Percentiles rank a stretch among this genome's conserved stretches.
phyloP scores from a whole-genome alignment of 2,888 invertebrate species.

The Macrosoma leucophasiata region DNA sequence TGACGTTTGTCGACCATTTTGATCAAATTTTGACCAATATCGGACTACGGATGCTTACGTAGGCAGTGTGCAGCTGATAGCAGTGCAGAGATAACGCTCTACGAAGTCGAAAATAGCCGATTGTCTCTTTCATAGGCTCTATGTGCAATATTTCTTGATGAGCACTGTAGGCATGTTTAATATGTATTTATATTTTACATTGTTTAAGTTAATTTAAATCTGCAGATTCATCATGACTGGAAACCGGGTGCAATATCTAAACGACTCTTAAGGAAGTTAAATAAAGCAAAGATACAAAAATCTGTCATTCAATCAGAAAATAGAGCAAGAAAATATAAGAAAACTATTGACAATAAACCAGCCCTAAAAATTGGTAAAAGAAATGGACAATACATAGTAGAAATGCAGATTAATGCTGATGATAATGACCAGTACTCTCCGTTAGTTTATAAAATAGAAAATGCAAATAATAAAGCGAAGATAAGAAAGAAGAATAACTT shows the following conservation, averaged over 20 bases:
- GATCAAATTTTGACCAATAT: no score
- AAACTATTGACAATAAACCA: constrained; percentile 43
- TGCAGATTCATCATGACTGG: no score
- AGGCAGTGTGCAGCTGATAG: no score
- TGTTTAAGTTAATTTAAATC: constrained; percentile 38
- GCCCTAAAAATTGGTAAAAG: constrained; percentile 46
- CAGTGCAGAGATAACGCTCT: no score
- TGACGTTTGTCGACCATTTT: no score
- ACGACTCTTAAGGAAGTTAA: constrained; percentile 43
- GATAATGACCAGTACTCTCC: constrained; percentile 36
- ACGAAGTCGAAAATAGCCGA: no score
- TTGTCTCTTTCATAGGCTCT: no score
- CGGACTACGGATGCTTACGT: no score
- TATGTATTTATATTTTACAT: constrained; percentile 3
- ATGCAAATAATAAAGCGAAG: constrained; percentile 39
- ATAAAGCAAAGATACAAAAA: constrained; percentile 38
- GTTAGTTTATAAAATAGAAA: constrained; percentile 47
- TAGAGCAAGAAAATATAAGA: constrained; percentile 39
- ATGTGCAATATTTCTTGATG: no score
- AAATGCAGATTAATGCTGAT: constrained; percentile 43
- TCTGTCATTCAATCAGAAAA: constrained; percentile 27
- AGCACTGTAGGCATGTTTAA: constrained; percentile 1
- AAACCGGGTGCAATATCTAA: constrained; percentile 60
- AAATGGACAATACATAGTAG: constrained; percentile 51
- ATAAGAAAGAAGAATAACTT: constrained; percentile 34